Evolutionary conservation across 1,140 invertebrate species (phyloP).

Genomic region (Ceratina japonica): DNA sequence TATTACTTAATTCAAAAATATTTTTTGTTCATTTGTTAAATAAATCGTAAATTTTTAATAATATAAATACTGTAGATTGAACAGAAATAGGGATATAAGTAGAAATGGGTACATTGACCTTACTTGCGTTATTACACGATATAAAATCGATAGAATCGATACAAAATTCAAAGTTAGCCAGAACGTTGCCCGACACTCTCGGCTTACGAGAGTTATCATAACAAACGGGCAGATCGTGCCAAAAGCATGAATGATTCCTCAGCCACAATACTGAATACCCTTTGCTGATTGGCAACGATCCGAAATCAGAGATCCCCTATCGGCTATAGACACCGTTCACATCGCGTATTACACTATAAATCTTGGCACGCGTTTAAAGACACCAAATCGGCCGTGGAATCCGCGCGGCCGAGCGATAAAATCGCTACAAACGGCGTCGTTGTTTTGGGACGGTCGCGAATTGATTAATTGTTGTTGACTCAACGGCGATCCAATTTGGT

Average conservation of each 20-base stretch:
- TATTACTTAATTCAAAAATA: too few species aligned
- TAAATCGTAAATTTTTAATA: too few species aligned
- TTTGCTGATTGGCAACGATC: conserved; percentile 47
- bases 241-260: not conserved
- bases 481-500: conserved; percentile 9
- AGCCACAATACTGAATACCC: not conserved
- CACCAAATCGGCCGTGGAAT: not conserved
- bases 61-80: too few species aligned
- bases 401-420: conserved; percentile 2
- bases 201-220: not conserved
- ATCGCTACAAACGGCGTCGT: conserved; percentile 4
- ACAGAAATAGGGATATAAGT: too few species aligned
- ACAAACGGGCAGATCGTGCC: not conserved
- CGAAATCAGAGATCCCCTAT: conserved; percentile 23
- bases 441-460: conserved; percentile 1
- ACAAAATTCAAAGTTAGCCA: too few species aligned
- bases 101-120: too few species aligned
- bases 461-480: conserved; percentile 32
- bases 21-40: too few species aligned
- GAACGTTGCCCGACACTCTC: too few species aligned
- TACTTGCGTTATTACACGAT: too few species aligned
- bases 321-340: conserved; percentile 30
- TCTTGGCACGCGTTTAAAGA: conserved; percentile 8
- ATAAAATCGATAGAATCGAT: too few species aligned
- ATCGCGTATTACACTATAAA: conserved; percentile 2